Percentiles rank a stretch among this genome's conserved stretches.
Conservation (phyloP, 2,888 invertebrate genomes). For the Pharmacophagus antenor region DNA sequence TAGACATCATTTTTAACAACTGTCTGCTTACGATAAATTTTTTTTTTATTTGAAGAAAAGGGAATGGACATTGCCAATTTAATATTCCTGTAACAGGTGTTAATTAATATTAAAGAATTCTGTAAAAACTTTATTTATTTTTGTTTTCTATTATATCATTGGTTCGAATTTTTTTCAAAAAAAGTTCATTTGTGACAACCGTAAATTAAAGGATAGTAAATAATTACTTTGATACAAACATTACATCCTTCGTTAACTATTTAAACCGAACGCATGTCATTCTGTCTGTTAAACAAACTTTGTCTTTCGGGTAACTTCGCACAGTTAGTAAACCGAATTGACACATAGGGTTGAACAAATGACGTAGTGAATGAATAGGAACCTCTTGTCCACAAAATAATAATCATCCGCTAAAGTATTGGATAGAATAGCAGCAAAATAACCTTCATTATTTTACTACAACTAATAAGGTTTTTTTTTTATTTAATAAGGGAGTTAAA, state of each 20-base stretch:
- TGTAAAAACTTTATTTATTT: too few relatives aligned
- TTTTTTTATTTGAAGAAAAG: too few relatives aligned
- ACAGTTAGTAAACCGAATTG: constrained; percentile 77
- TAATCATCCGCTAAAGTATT: constrained; percentile 57
- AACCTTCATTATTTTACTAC: not conserved
- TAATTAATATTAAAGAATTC: too few relatives aligned
- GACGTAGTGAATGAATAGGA: constrained; percentile 66
- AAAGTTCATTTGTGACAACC: too few relatives aligned
- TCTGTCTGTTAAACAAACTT: constrained; percentile 15
- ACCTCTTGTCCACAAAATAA: constrained; percentile 64
- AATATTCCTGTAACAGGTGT: too few relatives aligned
- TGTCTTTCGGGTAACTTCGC: constrained; percentile 17
- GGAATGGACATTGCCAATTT: too few relatives aligned
- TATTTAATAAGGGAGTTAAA: not conserved
- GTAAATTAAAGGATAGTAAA: not conserved
- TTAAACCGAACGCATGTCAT: not conserved
- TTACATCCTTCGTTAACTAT: not conserved
- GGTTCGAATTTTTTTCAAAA: too few relatives aligned
- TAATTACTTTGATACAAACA: not conserved
- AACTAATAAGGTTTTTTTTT: not conserved
- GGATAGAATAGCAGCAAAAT: not conserved
- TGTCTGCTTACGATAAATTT: too few relatives aligned
- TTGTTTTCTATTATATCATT: too few relatives aligned
- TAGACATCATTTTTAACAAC: too few relatives aligned
- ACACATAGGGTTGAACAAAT: constrained; percentile 80